A percentile compares a stretch with the other conserved stretches of the same genome.
phyloP scores from a whole-genome alignment of 2,113 vertebrate genomes.

The Seriola rivoliana region DNA sequence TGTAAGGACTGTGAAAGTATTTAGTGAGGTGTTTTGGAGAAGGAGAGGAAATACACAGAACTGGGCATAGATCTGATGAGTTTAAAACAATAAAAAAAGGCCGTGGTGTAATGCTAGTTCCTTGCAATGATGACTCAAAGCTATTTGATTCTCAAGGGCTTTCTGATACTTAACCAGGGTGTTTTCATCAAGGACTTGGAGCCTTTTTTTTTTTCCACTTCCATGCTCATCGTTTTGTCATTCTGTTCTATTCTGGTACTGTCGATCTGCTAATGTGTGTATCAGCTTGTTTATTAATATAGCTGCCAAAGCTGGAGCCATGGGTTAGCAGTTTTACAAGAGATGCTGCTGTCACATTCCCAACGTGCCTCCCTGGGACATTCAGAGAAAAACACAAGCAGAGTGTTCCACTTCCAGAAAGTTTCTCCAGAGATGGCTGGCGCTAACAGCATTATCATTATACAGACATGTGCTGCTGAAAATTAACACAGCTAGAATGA shows the following conservation, averaged over 20 bases:
- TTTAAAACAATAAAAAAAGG: background rate
- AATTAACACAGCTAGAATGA: conserved; percentile 44
- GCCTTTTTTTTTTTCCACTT: conserved; percentile 33
- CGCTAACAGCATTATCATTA: conserved; percentile 47
- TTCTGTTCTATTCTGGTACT: conserved; percentile 46
- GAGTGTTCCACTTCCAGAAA: conserved; percentile 22
- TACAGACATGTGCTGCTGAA: conserved; percentile 34
- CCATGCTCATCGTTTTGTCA: conserved; percentile 44
- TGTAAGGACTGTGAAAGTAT: background rate
- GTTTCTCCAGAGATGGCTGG: conserved; percentile 39
- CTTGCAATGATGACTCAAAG: background rate
- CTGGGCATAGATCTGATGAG: background rate
- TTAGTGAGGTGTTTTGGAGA: background rate
- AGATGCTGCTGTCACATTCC: conserved; percentile 45
- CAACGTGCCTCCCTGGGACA: conserved; percentile 39
- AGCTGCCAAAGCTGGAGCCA: conserved; percentile 46
- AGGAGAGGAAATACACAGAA: background rate
- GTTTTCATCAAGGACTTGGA: conserved; percentile 14
- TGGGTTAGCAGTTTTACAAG: conserved; percentile 49
- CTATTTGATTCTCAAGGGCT: conserved; percentile 8
- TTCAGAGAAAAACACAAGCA: conserved; percentile 39
- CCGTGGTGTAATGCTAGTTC: background rate
- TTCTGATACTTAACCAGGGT: background rate
- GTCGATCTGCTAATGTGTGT: conserved; percentile 46
- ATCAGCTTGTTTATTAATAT: conserved; percentile 63